Evolutionary conservation across 1,140 invertebrate species (phyloP).

Genomic region (Drosophila sechellia): DNA sequence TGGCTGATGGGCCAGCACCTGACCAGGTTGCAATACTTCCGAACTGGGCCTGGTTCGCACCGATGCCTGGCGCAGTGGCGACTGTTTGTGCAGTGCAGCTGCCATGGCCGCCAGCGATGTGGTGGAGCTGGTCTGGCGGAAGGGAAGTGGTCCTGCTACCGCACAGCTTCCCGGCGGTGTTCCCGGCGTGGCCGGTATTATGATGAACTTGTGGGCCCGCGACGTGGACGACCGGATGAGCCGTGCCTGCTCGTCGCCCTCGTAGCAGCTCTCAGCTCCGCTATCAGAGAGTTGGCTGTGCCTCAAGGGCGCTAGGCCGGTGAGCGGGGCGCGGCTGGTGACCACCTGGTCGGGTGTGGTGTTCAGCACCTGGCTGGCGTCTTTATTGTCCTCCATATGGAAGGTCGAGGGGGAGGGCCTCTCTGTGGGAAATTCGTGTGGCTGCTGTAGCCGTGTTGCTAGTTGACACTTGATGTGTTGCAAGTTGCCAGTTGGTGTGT

Average conservation of each 20-base stretch:
- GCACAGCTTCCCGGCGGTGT: slow-evolving; percentile 24
- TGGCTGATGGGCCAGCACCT: slow-evolving; percentile 12
- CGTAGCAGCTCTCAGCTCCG: slow-evolving; percentile 74
- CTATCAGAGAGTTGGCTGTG: slow-evolving; percentile 77
- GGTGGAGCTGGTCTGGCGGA: slow-evolving; percentile 69
- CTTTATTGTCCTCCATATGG: slow-evolving; percentile 49
- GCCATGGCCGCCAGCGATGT: slow-evolving; percentile 67
- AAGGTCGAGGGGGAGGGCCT: slow-evolving; percentile 9
- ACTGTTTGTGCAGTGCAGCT: slow-evolving; percentile 59
- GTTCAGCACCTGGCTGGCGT: slow-evolving; percentile 10
- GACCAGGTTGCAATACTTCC: slow-evolving; percentile 62
- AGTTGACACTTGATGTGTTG: slow-evolving; percentile 19
- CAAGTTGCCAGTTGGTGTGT: slow-evolving; percentile 19
- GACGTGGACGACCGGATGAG: slow-evolving; percentile 68
- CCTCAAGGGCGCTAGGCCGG: slow-evolving; percentile 43
- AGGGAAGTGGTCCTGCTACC: slow-evolving; percentile 44
- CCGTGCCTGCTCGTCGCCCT: slow-evolving; percentile 69
- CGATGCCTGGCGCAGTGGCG: slow-evolving; percentile 28
- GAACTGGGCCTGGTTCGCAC: slow-evolving; percentile 65
- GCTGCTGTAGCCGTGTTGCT: slow-evolving; percentile 8
- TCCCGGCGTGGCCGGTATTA: slow-evolving; percentile 71
- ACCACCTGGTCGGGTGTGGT: slow-evolving; percentile 50
- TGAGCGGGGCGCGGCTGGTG: slow-evolving; percentile 40
- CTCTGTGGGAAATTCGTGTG: slow-evolving; percentile 28
- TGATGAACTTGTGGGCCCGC: slow-evolving; percentile 77